Conservation (phyloP, 2,113 vertebrate species). For the Hyperopisus bebe region DNA sequence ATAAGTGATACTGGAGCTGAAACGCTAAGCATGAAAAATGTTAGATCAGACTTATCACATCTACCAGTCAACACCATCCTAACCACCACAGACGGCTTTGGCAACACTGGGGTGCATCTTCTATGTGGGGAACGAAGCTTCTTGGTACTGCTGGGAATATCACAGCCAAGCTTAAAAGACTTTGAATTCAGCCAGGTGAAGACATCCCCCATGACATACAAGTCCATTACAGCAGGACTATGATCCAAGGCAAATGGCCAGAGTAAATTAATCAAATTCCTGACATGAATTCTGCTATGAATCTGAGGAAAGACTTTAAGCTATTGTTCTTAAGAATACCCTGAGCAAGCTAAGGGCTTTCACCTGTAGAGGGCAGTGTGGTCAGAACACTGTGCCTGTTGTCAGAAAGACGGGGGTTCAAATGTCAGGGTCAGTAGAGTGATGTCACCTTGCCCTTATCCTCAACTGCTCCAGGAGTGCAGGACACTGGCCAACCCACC, state of each 20-base stretch:
- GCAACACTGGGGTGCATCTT: background rate
- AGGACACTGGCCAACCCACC: background rate
- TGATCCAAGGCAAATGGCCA: background rate
- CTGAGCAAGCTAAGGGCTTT: background rate
- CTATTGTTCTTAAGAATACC: background rate
- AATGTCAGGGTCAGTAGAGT: background rate
- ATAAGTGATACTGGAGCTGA: background rate
- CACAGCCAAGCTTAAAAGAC: background rate
- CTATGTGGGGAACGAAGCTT: background rate
- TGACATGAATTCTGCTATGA: background rate
- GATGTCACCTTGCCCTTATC: background rate
- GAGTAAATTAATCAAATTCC: background rate
- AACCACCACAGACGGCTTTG: background rate
- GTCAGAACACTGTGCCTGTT: background rate
- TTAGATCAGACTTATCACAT: background rate
- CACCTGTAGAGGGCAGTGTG: background rate
- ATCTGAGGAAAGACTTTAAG: background rate
- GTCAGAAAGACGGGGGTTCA: background rate
- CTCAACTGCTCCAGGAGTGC: background rate
- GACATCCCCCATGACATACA: background rate
- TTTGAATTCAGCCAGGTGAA: background rate
- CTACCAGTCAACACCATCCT: background rate
- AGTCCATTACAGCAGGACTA: background rate
- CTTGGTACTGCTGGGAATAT: background rate
- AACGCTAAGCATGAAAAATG: background rate